Evolutionary conservation across 2,888 invertebrate species (phyloP), one percentile per base, ranked within the genome.

Genomic region (Polylopha cassiicola): DNA sequence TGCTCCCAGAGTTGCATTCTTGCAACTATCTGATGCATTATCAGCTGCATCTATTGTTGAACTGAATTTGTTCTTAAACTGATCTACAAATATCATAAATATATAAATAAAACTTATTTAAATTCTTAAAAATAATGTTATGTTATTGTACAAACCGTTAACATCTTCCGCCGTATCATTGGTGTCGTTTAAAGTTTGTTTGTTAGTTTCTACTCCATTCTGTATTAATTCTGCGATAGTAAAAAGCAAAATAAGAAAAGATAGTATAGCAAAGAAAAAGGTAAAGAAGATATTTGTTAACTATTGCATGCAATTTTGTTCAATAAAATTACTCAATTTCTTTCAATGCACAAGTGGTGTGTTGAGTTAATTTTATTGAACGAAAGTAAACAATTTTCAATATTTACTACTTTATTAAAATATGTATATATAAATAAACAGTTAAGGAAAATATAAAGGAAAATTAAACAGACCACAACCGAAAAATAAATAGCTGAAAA

Each of bases 21-120:
- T 54, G 32, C 42, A 50, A 14, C 43, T 49, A 34, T 49, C 56
- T 8, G 48, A 10, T 16, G 53, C 31, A 6, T 50, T 47, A 37
- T 48, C 45, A 15, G 53, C 43, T 13, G 58, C 46, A 27, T 51
- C 49, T 48, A 58, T 60, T 6, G 51, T 47, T 6, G 50, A 34
- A 36, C 50, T 59, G 27, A 59, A 33, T 33, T 52, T 63, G 42
- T 38, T 55, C 46, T 58, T 50, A 36, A 63, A 41, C 36, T 52
- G 30, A 58, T 59, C 69, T 68, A 71, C 5, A 64, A 65, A 57
- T 27, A 22, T 33, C 18, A 33, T n/a, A 26, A 41, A 34, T 43
- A 30, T 22, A 42, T 29, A 33, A 37, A 31, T 8, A 28, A 31
- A 29, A 22, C n/a, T 7, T 15, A 31, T 11, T 27, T 32, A 23